Base-by-base conservation (phyloP, 2,113 vertebrate species). In the Festucalex cinctus region DNA sequence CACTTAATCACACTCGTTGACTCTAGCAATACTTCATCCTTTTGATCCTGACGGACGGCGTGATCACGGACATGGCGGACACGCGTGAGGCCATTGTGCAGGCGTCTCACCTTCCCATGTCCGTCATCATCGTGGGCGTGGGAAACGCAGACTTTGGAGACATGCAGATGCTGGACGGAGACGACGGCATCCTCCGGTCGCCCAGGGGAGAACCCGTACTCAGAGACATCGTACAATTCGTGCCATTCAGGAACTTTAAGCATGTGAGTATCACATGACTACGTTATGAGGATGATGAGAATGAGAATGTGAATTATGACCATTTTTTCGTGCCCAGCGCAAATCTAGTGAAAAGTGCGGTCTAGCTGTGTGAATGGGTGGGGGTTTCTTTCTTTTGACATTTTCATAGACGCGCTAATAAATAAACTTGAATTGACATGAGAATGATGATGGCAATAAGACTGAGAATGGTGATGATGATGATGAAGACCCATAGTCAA, bases 51-150 rank as follows among this genome's bases (percentile, higher is more conserved):
- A 99, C 97, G 0, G 97, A 99, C 0, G 97, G 97, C 0, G 97
- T 98, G 78, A 98, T 99, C 89, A 99, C 96, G 0, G 97, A 99
- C 91, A 98, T 99, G 96, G 95, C 96, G 0, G 97, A 98, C 89
- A 99, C 97, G 0, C 84, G 97, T 17, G 96, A 98, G 85, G 97
- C 96, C 83, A 98, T 99, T 4, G 97, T 98, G 28, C 95, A 98
- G 0, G 97, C 97, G 57, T 99, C 97, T 0, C 95, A 96, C 87
- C 93, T 99, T 0, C 97, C 97, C 77, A 98, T 99, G 96, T 99
- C 97, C 0, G 93, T 99, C 91, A 99, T 99, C 88, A 98, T 99
- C 9, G 96, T 99, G 0, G 96, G 97, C 0, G 91, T 99, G 9
- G 97, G 97, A 20, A 98, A 93, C 0, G 97, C 97, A 0, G 97